Evolutionary conservation across 2,797 vertebrate species (phyloP), one percentile per base, ranked within the genome.

Genomic region (Spinus pinus): DNA sequence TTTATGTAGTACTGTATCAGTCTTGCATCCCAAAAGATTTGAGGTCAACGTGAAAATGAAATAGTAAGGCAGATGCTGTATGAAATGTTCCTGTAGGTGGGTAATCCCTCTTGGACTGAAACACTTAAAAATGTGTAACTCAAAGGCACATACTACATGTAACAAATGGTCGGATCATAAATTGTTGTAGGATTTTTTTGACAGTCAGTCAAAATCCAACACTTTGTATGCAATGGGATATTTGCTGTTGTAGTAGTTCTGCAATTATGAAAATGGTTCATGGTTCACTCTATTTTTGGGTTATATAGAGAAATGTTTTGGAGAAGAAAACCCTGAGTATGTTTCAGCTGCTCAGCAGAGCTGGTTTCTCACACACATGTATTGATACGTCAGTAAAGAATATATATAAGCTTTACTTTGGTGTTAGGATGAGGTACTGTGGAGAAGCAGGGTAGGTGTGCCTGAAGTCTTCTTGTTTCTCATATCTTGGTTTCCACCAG

Each of bases 31-130:
- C 96, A 56, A 75, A 94, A 94, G 95, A 75, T 66, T 96, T 96
- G 88, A 95, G 91, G 92, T 94, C 97, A 97, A 97, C 95, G 88
- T 94, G 93, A 93, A 93, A 97, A 97, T 95, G 88, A 96, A 97
- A 96, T 86, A 92, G 82, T 85, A 70, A 95, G 91, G 57, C 95
- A 97, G 95, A 95, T 81, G 90, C 87, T 93, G 27, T 66, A 81
- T 75, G 95, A 91, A 90, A 80, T 73, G 47, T 81, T 96, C 49
- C 82, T 96, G 74, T 93, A 51, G 85, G 75, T 93, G 71, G 51
- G 71, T 93, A 97, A 86, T 95, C 85, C 90, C 95, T 91, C 81
- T 58, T 94, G 91, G 93, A 87, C 86, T 9, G 12, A 73, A 93
- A 56, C 72, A 93, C 80, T 85, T 85, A 41, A 94, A 94, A 91